These are phyloP conservation scores for Pygmarrhopalites habei DNA, from an alignment of 1,140 invertebrate species.

Conservation along the genomic window DNA sequence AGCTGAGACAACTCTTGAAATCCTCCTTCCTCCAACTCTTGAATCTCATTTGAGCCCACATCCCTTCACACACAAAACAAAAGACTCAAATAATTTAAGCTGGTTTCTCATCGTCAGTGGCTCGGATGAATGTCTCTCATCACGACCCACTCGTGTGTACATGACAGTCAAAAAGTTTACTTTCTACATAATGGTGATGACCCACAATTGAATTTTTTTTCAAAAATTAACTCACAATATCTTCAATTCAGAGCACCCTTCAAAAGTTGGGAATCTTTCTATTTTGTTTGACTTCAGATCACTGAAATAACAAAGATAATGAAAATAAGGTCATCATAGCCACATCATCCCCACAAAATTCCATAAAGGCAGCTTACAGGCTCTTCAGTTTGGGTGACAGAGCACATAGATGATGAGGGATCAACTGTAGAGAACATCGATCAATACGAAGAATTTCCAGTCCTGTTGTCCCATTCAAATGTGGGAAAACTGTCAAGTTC, in stretches of 20 bases:
- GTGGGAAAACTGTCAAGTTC: conserved; percentile 68
- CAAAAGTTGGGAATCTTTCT: conserved; percentile 60
- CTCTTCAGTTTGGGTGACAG: conserved; percentile 70
- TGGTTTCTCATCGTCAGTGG: no score
- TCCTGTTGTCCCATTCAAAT: conserved; percentile 65
- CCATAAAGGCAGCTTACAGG: conserved; percentile 58
- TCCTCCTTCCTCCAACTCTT: conserved; percentile 57
- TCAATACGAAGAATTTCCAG: conserved; percentile 74
- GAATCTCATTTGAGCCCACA: conserved; percentile 75
- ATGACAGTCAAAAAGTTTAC: not conserved
- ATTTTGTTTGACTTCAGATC: conserved; percentile 76
- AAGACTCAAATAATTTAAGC: no score
- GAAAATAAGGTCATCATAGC: not conserved
- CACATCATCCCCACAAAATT: not conserved
- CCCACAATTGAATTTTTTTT: no score
- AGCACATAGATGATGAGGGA: conserved; percentile 68
- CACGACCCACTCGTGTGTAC: no score
- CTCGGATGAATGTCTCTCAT: no score
- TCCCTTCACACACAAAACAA: no score
- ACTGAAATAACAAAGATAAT: conserved; percentile 50
- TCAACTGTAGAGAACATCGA: conserved; percentile 61
- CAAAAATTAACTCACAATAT: conserved; percentile 83
- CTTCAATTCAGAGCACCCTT: conserved; percentile 64
- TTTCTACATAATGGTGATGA: no score
- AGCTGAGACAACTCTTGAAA: conserved; percentile 65